Evolutionary conservation across 2,888 invertebrate species (phyloP), one percentile per base, ranked within the genome.

Genomic region (Fragum fragum): DNA sequence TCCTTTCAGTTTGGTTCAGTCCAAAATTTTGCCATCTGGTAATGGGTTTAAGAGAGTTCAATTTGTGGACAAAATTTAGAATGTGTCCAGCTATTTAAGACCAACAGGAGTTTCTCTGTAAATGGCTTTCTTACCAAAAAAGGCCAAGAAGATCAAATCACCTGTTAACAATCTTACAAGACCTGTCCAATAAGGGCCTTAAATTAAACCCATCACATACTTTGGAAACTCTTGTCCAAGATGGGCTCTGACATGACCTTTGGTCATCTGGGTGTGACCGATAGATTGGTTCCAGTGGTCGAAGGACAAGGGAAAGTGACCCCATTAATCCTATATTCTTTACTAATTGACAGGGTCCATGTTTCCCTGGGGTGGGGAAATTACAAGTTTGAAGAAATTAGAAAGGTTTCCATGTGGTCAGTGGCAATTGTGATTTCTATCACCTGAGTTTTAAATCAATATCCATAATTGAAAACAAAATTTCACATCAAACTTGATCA

Each of bases 281-380:
- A 83, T 83, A 57, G 52, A 83, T 83, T 83, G 74, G 80, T 83
- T 79, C 73, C 68, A 77, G 68, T 77, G 69, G 76, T 76, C 66
- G 66, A 16, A n/a, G 16, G 63, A 57, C 61, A 42, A 39, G 59
- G 52, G 59, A 69, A 32, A 36, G 57, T 75, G 69, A 75, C 42
- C 75, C 69, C 57, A 75, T 69, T 75, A 75, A 75, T 69, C 69
- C 57, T 39, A 42, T 47, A 47, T 72, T 69, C 23, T 39, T 69
- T 42, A 26, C 73, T 79, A 79, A 83, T 76, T 79, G 76, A 73
- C 76, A 79, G 70, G 55, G 29, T 36, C 29, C 26, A 52, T 18
- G 14, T 26, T n/a, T 68, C 77, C 73, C 71, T 66, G 57, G 71
- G 71, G 76, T 29, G 36, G 73, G 63, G 57, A 23, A 26, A 23